Evolutionary conservation across 2,797 vertebrate genomes (phyloP), one percentile per base, ranked within the genome.

Genomic region (Oophaga sylvatica): DNA sequence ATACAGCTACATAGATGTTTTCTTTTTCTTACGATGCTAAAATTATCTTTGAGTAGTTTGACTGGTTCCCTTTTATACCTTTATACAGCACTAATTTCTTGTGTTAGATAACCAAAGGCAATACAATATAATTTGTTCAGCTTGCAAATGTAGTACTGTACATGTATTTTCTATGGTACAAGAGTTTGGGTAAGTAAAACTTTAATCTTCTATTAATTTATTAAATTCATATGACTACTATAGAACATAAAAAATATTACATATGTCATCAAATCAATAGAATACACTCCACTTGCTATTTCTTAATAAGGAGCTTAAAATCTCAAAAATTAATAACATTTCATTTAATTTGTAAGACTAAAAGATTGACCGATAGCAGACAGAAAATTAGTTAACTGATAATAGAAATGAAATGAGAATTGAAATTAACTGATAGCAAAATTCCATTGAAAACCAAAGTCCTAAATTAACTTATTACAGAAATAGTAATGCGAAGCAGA

Each of bases 351-450:
- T 53, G 45, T 48, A 53, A n/a, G 45, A n/a, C 22, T 76, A 20
- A 53, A 76, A 76, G 41, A 53, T 76, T 53, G 22, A 15, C 41
- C 5, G 73, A 76, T 76, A 76, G 20, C 73, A 53, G 20, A 76
- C 53, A 76, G 12, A n/a, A 76, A 76, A 76, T 76, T 22, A 76
- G 73, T 76, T 53, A 76, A 76, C 73, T 76, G 73, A 76, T 76
- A 76, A 76, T 76, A 76, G 73, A 76, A 76, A 76, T 76, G 20
- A 76, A 76, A 76, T 53, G 73, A 53, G 45, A 76, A 76, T 53
- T 76, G 45, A 26, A 76, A 76, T 76, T 76, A 53, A 76, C 73
- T 76, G 73, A 76, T 76, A 76, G 73, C 73, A 53, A 76, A 76
- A 53, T 76, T 76, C 45, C 73, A 53, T 76, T 76, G 22, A 53